Evolutionary conservation across 2,888 invertebrate species (phyloP), one percentile per base, ranked within the genome.

Genomic region (Zootermopsis nevadensis): DNA sequence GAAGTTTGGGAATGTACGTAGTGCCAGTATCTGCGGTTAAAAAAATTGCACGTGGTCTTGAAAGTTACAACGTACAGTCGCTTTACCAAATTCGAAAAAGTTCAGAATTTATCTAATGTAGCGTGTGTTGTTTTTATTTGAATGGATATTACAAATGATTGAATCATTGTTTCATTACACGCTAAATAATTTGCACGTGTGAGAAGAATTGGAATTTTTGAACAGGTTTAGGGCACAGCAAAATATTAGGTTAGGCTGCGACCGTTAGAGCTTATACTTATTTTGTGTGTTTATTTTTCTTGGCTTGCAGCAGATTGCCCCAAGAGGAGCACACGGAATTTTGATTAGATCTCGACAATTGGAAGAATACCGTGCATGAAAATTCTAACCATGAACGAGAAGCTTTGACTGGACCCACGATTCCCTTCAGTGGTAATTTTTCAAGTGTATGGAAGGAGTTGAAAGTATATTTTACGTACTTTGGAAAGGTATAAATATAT

Each of bases 261-360:
- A n/a, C 2, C 60, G n/a, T 60, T 60, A 27, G 8, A n/a, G 8
- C 60, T 27, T 60, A 27, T 27, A 60, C n/a, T 27, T 27, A 60
- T 27, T 7, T 60, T 60, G n/a, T 60, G 60, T 27, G n/a, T 60
- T 27, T 60, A 60, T 60, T 60, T 60, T 8, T 60, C 60, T 60
- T 60, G 60, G n/a, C n/a, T 60, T 60, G n/a, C 60, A 60, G 60
- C 60, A 60, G n/a, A 60, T 60, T 60, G n/a, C 27, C 60, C n/a
- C 27, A 60, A 60, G 60, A 60, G 60, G n/a, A 60, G 60, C 60
- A 10, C 60, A 60, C n/a, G n/a, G 60, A 60, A 60, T 60, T 60
- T n/a, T 60, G 60, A 60, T 60, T 27, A 27, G 27, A 60, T 27
- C 10, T 60, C n/a, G 60, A 60, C 60, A 10, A 22, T 55, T n/a